These are phyloP conservation scores for Nomia melanderi DNA, from an alignment of 1,140 invertebrate species.

Conservation along the genomic window DNA sequence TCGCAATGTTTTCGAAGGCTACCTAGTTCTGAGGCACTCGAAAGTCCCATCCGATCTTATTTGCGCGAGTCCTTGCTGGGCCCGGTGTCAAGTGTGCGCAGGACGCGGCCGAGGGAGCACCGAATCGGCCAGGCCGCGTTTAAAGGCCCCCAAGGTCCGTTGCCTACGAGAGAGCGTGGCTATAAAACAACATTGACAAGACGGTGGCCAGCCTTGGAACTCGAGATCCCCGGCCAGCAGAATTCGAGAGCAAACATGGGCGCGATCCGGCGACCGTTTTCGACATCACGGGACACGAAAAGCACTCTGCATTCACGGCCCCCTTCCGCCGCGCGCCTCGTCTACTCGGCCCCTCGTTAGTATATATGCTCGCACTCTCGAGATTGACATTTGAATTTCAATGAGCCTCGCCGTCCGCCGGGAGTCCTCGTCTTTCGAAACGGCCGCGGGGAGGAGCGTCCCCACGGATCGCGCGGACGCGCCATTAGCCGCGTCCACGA, in stretches of 20 bases:
- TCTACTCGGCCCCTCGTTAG: slow-evolving; percentile 37
- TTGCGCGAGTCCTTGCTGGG: not conserved
- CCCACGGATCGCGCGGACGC: slow-evolving; percentile 5
- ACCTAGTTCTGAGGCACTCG: not conserved
- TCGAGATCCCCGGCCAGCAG: slow-evolving; percentile 52
- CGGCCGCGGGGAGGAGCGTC: slow-evolving; percentile 37
- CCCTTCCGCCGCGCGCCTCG: not conserved
- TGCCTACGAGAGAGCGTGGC: slow-evolving; percentile 13
- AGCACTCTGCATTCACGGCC: slow-evolving; percentile 62
- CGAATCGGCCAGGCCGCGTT: slow-evolving; percentile 11
- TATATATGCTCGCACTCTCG: slow-evolving; percentile 53
- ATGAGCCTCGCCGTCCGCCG: slow-evolving; percentile 46
- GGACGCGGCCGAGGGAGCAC: not conserved
- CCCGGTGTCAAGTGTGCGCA: not conserved
- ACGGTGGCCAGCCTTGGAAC: slow-evolving; percentile 50
- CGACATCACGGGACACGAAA: slow-evolving; percentile 65
- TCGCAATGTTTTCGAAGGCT: slow-evolving; percentile 2
- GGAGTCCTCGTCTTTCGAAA: slow-evolving; percentile 48
- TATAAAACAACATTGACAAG: slow-evolving; percentile 62
- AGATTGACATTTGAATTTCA: slow-evolving; percentile 70
- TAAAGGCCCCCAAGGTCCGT: not conserved
- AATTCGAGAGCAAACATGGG: slow-evolving; percentile 70
- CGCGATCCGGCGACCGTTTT: slow-evolving; percentile 65
- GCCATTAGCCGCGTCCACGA: slow-evolving; percentile 36
- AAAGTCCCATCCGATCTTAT: not conserved